These are phyloP conservation scores for Spodoptera litura DNA, from an alignment of 1,140 invertebrate species.

Conservation along the genomic window DNA sequence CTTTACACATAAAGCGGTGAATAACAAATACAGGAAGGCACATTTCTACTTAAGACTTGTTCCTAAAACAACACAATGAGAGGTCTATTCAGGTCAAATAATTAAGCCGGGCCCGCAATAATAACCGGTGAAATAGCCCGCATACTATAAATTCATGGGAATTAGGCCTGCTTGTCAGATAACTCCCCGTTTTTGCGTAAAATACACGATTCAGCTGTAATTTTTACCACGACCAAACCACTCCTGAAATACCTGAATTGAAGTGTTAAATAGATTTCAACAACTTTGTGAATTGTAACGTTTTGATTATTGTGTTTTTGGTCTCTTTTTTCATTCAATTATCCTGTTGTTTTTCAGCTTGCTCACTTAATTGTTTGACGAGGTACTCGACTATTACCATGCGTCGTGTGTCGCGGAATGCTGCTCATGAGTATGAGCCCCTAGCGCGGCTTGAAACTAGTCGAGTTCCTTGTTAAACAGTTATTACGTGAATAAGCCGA, in stretches of 20 bases:
- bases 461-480: no score
- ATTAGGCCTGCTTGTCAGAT: conserved; percentile 52
- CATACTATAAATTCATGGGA: conserved; percentile 52
- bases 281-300: conserved; percentile 13
- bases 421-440: no score
- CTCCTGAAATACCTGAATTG: conserved; percentile 24
- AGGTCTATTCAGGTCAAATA: conserved; percentile 41
- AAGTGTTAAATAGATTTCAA: conserved; percentile 41
- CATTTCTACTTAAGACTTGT: background rate
- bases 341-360: no score
- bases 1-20: no score
- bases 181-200: conserved; percentile 36
- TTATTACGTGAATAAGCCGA: no score
- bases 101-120: conserved; percentile 43
- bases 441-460: no score
- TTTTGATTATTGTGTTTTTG: conserved; percentile 9
- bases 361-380: no score
- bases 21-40: background rate
- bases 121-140: conserved; percentile 41
- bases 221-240: conserved; percentile 5
- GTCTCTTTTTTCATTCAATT: background rate
- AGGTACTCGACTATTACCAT: no score
- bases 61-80: background rate
- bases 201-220: conserved; percentile 38
- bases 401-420: no score